Evolutionary conservation across 2,888 invertebrate genomes (phyloP), one percentile per base, ranked within the genome.

Genomic region (Oscheius sp.): DNA sequence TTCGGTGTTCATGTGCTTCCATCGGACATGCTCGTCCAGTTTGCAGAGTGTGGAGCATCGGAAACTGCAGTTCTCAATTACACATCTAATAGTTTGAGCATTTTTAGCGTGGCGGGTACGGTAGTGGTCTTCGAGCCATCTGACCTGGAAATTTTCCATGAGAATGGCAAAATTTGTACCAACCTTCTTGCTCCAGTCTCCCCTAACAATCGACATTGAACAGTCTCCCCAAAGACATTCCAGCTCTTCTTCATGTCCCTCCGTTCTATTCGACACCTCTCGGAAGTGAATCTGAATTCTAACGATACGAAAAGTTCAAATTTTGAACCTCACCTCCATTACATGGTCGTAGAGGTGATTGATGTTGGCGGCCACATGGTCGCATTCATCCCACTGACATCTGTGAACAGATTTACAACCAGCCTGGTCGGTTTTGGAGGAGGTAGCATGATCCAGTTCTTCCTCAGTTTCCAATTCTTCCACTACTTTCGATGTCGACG

Each of bases 21-120:
- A 70, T 70, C 68, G 57, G 9, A 74, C 68, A 48, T 74, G 74
- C 7, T 66, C 74, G 5, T 74, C 74, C n/a, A 74, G 51, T 32
- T 68, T 68, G 9, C 51, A 58, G 10, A 35, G 21, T 1, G 58
- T 59, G 1, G 48, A 42, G 42, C 51, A 74, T 21, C 74, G 66
- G 32, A 58, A 57, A 33, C 48, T 35, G 47, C 74, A 74, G 48
- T 50, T 47, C 33, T 58, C 68, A 13, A 74, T 66, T 7, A 74
- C 57, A 48, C 74, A 74, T 59, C 68, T 68, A 21, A 59, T 37
- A 58, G 68, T 29, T 47, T 68, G 74, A 13, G 74, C 74, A 37
- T 58, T n/a, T 59, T 58, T 66, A 3, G 66, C 48, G 59, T 74
- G 74, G 9, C 74, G 57, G n/a, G 32, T 42, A 48, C 68, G 57